These are phyloP conservation scores for Macrotrachela quadricornifera DNA, from an alignment of 1,140 invertebrate species.

Conservation along the genomic window DNA sequence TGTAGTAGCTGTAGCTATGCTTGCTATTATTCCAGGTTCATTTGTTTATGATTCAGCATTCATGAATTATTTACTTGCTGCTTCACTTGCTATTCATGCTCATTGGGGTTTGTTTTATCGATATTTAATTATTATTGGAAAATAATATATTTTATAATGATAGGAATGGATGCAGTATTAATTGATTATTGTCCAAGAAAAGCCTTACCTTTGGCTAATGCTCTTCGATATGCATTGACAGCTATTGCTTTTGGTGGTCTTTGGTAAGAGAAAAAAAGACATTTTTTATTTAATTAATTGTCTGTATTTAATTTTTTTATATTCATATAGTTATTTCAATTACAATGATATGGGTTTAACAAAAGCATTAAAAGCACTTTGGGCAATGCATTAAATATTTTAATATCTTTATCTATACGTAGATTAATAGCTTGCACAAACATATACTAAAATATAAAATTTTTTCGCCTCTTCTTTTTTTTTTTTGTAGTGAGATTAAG, in stretches of 20 bases:
- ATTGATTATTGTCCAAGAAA: conserved; percentile 5
- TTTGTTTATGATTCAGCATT: neutral
- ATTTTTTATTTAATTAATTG: too few relatives aligned
- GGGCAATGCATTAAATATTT: neutral
- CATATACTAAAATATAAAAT: too few relatives aligned
- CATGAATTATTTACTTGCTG: neutral
- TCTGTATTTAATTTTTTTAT: too few relatives aligned
- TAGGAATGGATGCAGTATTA: neutral
- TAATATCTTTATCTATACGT: too few relatives aligned
- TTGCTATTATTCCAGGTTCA: conserved; percentile 1
- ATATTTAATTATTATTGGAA: too few relatives aligned
- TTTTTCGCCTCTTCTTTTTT: too few relatives aligned
- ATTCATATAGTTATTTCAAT: neutral
- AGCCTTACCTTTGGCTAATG: neutral
- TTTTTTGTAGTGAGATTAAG: too few relatives aligned
- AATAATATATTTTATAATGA: too few relatives aligned
- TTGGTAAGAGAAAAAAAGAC: neutral
- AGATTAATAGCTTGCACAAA: too few relatives aligned
- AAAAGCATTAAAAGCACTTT: conserved; percentile 8
- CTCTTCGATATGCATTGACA: neutral
- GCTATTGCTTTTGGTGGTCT: conserved; percentile 5
- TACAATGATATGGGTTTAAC: conserved; percentile 3
- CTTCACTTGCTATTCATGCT: conserved; percentile 1
- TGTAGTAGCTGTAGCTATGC: neutral
- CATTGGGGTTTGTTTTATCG: conserved; percentile 4